Evolutionary conservation across 2,113 vertebrate species (phyloP).

Genomic region (Myotis brandtii): DNA sequence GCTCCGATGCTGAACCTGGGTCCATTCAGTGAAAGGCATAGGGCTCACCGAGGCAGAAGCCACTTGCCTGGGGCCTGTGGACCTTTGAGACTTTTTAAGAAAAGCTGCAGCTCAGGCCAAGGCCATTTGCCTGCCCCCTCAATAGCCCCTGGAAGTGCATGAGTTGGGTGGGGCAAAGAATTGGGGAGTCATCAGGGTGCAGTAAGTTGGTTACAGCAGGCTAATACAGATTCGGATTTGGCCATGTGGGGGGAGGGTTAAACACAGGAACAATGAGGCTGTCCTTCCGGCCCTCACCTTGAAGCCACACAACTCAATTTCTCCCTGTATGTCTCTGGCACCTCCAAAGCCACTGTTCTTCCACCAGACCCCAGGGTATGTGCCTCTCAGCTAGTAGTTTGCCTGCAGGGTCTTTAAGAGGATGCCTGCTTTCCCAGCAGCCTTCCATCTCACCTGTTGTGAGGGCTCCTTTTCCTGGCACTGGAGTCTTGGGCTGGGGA

Average conservation of each 20-base stretch:
- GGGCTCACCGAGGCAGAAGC: background rate
- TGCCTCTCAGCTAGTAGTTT: background rate
- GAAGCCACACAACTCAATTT: background rate
- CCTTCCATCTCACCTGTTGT: background rate
- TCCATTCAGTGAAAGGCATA: background rate
- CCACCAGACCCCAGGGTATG: background rate
- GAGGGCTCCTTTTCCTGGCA: background rate
- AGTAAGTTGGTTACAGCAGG: background rate
- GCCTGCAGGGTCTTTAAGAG: background rate
- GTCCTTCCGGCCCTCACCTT: background rate
- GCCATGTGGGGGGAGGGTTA: background rate
- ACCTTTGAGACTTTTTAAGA: background rate
- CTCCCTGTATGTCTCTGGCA: background rate
- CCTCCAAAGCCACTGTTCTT: background rate
- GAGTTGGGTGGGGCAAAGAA: too few species aligned
- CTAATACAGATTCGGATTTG: background rate
- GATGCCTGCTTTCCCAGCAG: background rate
- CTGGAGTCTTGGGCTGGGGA: background rate
- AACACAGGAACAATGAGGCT: background rate
- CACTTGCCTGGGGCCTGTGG: background rate
- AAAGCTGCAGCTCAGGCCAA: background rate
- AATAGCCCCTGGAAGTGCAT: background rate
- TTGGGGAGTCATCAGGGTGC: background rate
- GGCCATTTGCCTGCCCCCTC: background rate
- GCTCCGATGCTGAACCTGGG: background rate